Percentiles rank a stretch among this genome's conserved stretches.
Evolutionary conservation across 1,140 invertebrate species (phyloP).

Genomic region (Macrobrachium rosenbergii): DNA sequence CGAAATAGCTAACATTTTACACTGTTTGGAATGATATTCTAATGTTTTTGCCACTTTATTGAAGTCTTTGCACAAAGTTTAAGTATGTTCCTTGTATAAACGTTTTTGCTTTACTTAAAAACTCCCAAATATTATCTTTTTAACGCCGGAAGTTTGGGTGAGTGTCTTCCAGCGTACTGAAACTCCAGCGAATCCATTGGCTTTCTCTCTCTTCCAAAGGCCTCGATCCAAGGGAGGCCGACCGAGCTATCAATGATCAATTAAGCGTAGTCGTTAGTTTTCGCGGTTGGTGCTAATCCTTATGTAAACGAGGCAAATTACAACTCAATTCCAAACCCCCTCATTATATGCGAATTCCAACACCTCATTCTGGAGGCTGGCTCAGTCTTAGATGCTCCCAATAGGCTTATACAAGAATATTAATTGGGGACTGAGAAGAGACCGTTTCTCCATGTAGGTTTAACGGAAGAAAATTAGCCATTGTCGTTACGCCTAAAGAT

Average conservation of each 20-base stretch:
- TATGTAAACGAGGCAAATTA: constrained; percentile 61
- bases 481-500: too few species aligned
- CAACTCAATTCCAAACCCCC: constrained; percentile 22
- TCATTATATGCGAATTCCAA: neutral
- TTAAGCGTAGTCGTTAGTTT: constrained; percentile 48
- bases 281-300: constrained; percentile 55
- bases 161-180: too few species aligned
- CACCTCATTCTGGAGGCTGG: neutral
- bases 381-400: constrained; percentile 3
- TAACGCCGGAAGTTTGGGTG: too few species aligned
- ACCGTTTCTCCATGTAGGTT: neutral
- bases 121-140: too few species aligned
- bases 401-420: constrained; percentile 30
- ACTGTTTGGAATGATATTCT: too few species aligned
- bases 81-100: too few species aligned
- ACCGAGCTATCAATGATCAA: constrained; percentile 44
- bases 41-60: too few species aligned
- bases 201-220: constrained; percentile 7
- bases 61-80: too few species aligned
- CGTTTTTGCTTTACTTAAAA: too few species aligned
- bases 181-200: neutral
- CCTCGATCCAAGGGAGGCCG: neutral
- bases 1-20: too few species aligned
- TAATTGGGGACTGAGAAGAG: constrained; percentile 47
- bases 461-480: too few species aligned